A percentile compares a stretch with the other conserved stretches of the same genome.
Evolutionary conservation across 1,140 invertebrate genomes (phyloP).

Genomic region (Oryctes rhinoceros): DNA sequence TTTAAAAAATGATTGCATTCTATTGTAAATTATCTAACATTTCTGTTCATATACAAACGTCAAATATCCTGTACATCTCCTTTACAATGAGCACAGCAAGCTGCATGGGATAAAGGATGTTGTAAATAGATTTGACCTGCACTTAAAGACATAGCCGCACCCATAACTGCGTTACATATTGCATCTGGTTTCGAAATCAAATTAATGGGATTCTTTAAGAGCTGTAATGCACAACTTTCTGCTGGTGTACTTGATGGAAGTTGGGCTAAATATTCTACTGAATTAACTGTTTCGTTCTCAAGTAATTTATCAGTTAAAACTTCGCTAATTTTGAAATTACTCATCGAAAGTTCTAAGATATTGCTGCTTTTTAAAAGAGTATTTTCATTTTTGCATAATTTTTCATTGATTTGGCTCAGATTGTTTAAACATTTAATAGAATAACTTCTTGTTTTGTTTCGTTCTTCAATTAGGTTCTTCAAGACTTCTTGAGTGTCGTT

Average conservation of each 20-base stretch:
- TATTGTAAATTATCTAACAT: background rate
- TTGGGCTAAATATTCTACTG: slow-evolving; percentile 49
- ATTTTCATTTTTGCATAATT: slow-evolving; percentile 48
- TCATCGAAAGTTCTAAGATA: slow-evolving; percentile 60
- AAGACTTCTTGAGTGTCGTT: slow-evolving; percentile 79
- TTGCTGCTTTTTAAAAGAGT: slow-evolving; percentile 56
- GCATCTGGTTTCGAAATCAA: slow-evolving; percentile 57
- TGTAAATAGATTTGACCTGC: slow-evolving; percentile 55
- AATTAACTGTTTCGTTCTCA: background rate
- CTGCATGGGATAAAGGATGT: slow-evolving; percentile 53
- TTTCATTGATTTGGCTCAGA: slow-evolving; percentile 56
- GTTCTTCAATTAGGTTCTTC: slow-evolving; percentile 78
- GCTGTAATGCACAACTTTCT: slow-evolving; percentile 59
- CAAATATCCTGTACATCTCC: slow-evolving; percentile 60
- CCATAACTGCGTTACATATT: slow-evolving; percentile 60
- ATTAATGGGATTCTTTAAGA: slow-evolving; percentile 56
- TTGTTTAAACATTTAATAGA: slow-evolving; percentile 76
- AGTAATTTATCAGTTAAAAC: slow-evolving; percentile 38
- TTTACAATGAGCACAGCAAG: slow-evolving; percentile 61
- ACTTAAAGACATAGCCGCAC: slow-evolving; percentile 58
- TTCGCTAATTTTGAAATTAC: slow-evolving; percentile 58
- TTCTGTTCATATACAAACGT: slow-evolving; percentile 34
- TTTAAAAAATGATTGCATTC: background rate
- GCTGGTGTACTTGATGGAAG: slow-evolving; percentile 57
- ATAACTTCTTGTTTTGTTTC: slow-evolving; percentile 73